Conservation (phyloP, 2,113 vertebrate species). For the Prunella fulvescens region DNA sequence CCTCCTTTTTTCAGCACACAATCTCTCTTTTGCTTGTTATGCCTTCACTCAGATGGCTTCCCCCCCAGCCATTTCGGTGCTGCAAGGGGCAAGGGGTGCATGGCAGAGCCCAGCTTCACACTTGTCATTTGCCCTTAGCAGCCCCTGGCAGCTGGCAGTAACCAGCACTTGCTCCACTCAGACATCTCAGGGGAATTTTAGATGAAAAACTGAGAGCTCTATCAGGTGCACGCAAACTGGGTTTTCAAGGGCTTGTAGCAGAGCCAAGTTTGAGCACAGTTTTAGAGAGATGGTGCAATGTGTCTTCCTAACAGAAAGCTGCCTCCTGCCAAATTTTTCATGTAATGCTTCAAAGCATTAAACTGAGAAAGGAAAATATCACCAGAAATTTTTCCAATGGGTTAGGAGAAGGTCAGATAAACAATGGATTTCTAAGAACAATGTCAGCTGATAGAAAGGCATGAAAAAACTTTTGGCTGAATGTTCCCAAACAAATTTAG, state of each 20-base stretch:
- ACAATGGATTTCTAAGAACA: not conserved
- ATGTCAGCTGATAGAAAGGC: not conserved
- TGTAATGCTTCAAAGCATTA: constrained; percentile 12
- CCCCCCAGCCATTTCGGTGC: not conserved
- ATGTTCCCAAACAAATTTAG: not conserved
- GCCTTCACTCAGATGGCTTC: not conserved
- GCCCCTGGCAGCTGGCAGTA: not conserved
- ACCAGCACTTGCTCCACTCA: not conserved
- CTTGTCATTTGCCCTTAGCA: not conserved
- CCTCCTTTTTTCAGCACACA: not conserved
- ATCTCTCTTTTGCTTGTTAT: not conserved
- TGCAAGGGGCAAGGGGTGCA: not conserved
- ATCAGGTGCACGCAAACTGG: not conserved
- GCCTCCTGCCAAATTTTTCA: not conserved
- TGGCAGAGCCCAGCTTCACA: not conserved
- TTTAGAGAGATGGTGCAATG: constrained; percentile 47
- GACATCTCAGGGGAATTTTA: not conserved
- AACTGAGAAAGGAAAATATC: constrained; percentile 14
- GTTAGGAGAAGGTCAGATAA: constrained; percentile 22
- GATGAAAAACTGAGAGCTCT: not conserved
- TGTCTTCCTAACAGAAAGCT: constrained; percentile 51
- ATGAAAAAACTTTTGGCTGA: not conserved
- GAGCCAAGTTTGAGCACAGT: constrained; percentile 52
- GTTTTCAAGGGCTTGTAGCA: not conserved
- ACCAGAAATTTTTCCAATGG: not conserved